A percentile compares a stretch with the other conserved stretches of the same genome.
Evolutionary conservation across 2,888 invertebrate genomes (phyloP).

Genomic region (Hirtodrosophila confusa): DNA sequence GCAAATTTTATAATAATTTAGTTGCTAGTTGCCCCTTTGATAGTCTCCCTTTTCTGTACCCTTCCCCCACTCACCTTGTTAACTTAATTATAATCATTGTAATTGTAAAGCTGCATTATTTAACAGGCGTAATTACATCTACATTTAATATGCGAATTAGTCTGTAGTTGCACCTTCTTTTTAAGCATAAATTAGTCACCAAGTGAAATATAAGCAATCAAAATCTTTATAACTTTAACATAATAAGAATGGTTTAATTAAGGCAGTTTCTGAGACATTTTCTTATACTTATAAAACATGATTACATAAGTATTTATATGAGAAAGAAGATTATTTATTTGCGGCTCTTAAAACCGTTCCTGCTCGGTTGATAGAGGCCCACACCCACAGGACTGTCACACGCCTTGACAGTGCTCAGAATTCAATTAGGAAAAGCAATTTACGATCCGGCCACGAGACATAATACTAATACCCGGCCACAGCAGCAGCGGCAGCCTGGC

Average conservation of each 20-base stretch:
- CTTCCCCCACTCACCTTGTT: conserved; percentile 22
- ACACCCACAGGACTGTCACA: conserved; percentile 64
- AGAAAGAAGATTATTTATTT: conserved; percentile 14
- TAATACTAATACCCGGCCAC: conserved; percentile 64
- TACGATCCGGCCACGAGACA: conserved; percentile 74
- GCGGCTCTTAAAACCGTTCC: conserved; percentile 30
- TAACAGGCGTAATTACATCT: conserved; percentile 65
- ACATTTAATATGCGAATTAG: conserved; percentile 58
- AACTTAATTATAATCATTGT: conserved; percentile 70
- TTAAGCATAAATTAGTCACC: conserved; percentile 33
- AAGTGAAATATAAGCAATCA: conserved; percentile 2
- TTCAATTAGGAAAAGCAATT: conserved; percentile 78
- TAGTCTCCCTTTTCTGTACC: not conserved
- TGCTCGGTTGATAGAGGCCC: conserved; percentile 30
- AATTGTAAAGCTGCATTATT: conserved; percentile 69
- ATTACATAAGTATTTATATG: no score
- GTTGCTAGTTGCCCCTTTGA: conserved; percentile 7
- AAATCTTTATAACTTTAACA: not conserved
- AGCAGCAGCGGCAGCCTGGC: conserved; percentile 23
- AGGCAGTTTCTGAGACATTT: not conserved
- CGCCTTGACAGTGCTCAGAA: conserved; percentile 67
- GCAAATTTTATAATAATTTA: conserved; percentile 39
- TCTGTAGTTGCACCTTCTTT: conserved; percentile 18
- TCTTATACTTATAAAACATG: no score
- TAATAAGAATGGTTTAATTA: conserved; percentile 5